These are phyloP conservation scores for Ophion ventricosus DNA, from an alignment of 2,888 invertebrate genomes.

Conservation along the genomic window DNA sequence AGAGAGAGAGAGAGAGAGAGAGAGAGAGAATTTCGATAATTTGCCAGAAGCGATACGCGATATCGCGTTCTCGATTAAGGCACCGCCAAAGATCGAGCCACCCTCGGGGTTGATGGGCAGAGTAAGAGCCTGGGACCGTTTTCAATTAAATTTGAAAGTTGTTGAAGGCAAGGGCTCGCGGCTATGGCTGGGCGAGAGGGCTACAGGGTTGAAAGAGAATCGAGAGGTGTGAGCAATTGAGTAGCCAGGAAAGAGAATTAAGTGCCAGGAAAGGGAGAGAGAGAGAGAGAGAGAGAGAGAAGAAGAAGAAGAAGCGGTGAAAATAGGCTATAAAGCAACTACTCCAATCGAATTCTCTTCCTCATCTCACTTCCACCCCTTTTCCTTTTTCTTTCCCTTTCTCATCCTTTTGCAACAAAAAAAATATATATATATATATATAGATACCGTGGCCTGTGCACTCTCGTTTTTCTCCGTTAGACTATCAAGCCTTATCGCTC, in stretches of 20 bases:
- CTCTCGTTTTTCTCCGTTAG: slow-evolving; percentile 69
- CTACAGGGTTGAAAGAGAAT: slow-evolving; percentile 18
- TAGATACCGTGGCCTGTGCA: slow-evolving; percentile 22
- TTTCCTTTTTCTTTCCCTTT: slow-evolving; percentile 42
- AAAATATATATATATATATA: neutral
- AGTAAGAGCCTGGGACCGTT: slow-evolving; percentile 61
- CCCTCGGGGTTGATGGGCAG: neutral
- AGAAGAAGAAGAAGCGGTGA: slow-evolving; percentile 28
- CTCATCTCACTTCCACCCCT: slow-evolving; percentile 32
- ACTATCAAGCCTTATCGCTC: slow-evolving; percentile 77
- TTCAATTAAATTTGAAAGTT: slow-evolving; percentile 78
- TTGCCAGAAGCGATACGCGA: slow-evolving; percentile 65
- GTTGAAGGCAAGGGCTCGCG: slow-evolving; percentile 35
- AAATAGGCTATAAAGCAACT: slow-evolving; percentile 60
- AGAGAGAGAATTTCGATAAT: slow-evolving; percentile 39
- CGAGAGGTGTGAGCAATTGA: slow-evolving; percentile 39
- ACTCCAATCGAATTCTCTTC: slow-evolving; percentile 41
- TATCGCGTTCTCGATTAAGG: slow-evolving; percentile 67
- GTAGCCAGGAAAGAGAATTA: slow-evolving; percentile 16
- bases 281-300: slow-evolving; percentile 38
- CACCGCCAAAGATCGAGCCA: slow-evolving; percentile 32
- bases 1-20: neutral
- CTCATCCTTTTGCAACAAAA: neutral
- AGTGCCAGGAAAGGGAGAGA: slow-evolving; percentile 29
- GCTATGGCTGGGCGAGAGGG: neutral